These are phyloP conservation scores for Rosalia funebris DNA, from an alignment of 2,888 invertebrate genomes.

Conservation along the genomic window DNA sequence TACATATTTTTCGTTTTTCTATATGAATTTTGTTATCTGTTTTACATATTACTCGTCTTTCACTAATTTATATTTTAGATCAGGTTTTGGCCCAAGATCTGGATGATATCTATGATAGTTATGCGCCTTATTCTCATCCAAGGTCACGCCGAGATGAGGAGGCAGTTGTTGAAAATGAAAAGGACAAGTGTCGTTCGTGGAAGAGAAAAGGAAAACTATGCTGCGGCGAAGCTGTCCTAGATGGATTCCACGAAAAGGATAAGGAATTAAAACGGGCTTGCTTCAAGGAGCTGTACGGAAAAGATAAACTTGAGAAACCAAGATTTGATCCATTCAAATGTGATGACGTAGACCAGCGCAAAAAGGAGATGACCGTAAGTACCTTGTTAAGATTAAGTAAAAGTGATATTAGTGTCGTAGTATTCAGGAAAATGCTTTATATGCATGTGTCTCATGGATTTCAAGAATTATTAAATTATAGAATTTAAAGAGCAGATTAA, in stretches of 20 bases:
- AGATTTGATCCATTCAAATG: constrained; percentile 59
- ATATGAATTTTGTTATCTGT: too few relatives aligned
- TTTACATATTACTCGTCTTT: too few relatives aligned
- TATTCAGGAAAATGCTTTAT: too few relatives aligned
- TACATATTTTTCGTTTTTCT: too few relatives aligned
- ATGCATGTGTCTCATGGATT: too few relatives aligned
- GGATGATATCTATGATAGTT: constrained; percentile 47
- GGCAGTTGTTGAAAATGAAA: constrained; percentile 39
- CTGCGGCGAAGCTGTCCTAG: constrained; percentile 55
- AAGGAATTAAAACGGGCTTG: constrained; percentile 54
- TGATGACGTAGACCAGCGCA: constrained; percentile 55
- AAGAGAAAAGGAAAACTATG: constrained; percentile 51
- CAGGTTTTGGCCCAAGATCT: constrained; percentile 54
- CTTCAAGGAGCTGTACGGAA: constrained; percentile 55
- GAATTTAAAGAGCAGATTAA: too few relatives aligned
- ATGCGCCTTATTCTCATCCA: constrained; percentile 21
- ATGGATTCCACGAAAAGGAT: constrained; percentile 51
- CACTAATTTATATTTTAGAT: constrained; percentile 51
- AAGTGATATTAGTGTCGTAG: too few relatives aligned
- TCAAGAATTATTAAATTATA: too few relatives aligned
- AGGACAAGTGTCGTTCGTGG: constrained; percentile 53
- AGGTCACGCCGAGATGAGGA: constrained; percentile 55
- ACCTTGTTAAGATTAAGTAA: too few relatives aligned
- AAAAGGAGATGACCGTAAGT: constrained; percentile 58
- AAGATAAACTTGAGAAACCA: constrained; percentile 45